These are phyloP conservation scores for Hetaerina americana DNA, from an alignment of 1,140 invertebrate species.

Conservation along the genomic window DNA sequence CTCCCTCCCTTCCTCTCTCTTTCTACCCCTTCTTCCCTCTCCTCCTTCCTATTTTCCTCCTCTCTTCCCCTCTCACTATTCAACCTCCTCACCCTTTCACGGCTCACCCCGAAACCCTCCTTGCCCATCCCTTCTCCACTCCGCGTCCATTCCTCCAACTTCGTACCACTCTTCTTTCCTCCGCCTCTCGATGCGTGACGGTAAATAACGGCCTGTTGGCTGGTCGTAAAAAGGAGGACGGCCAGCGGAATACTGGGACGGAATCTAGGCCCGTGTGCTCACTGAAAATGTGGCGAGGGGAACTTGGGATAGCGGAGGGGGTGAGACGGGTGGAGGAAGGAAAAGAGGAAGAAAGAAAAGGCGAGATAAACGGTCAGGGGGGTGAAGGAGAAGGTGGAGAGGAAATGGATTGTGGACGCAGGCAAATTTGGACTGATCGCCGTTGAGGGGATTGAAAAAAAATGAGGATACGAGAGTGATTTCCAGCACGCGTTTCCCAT, in stretches of 20 bases:
- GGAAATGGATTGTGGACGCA: background rate
- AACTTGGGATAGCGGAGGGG: background rate
- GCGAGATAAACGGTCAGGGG: background rate
- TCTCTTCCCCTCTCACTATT: background rate
- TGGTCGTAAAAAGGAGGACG: background rate
- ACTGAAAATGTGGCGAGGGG: too few species aligned
- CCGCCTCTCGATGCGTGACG: background rate
- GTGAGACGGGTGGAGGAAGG: background rate
- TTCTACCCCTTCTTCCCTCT: background rate
- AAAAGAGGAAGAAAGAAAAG: background rate
- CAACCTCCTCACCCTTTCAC: background rate
- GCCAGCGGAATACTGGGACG: background rate
- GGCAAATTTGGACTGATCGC: too few species aligned
- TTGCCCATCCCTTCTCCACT: background rate
- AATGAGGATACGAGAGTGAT: too few species aligned
- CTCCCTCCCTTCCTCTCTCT: background rate
- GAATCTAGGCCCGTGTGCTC: too few species aligned
- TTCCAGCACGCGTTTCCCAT: too few species aligned
- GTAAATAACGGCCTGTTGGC: background rate
- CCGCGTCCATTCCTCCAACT: background rate
- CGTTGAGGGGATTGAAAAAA: too few species aligned
- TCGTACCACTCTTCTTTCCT: too few species aligned
- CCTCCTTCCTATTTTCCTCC: background rate
- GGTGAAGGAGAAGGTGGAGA: background rate
- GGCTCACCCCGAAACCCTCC: too few species aligned